Conservation (phyloP, 2,888 invertebrate species). For the Cyclophora punctaria region DNA sequence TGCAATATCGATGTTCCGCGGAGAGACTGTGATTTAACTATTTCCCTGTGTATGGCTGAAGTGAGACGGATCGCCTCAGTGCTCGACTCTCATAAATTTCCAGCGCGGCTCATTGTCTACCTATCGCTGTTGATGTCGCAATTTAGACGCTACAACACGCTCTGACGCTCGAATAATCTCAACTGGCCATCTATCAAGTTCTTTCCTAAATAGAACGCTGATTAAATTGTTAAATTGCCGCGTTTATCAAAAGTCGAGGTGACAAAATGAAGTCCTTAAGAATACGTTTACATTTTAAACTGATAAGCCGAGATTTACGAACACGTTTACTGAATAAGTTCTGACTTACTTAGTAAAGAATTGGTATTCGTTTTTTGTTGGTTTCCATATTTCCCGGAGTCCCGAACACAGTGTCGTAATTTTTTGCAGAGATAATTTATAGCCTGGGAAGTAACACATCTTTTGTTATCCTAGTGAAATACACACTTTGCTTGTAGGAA, state of each 20-base stretch:
- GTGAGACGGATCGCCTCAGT: conserved; percentile 30
- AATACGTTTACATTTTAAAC: no score
- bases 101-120: conserved; percentile 45
- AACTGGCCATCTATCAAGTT: conserved; percentile 55
- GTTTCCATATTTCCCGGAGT: no score
- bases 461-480: no score
- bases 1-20: conserved; percentile 23
- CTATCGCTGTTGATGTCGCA: conserved; percentile 49
- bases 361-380: no score
- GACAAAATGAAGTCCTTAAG: conserved; percentile 12
- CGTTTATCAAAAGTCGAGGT: conserved; percentile 28
- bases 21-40: conserved; percentile 26
- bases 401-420: no score
- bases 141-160: conserved; percentile 42
- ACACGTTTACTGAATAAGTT: no score
- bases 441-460: no score
- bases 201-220: conserved; percentile 52
- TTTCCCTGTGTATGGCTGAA: conserved; percentile 18
- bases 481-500: no score
- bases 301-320: no score
- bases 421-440: no score
- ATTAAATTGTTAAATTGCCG: conserved; percentile 57
- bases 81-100: conserved; percentile 43
- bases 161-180: conserved; percentile 50
- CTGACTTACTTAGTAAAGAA: no score